Evolutionary conservation across 2,888 invertebrate species (phyloP), one percentile per base, ranked within the genome.

Genomic region (Machimus rusticus): DNA sequence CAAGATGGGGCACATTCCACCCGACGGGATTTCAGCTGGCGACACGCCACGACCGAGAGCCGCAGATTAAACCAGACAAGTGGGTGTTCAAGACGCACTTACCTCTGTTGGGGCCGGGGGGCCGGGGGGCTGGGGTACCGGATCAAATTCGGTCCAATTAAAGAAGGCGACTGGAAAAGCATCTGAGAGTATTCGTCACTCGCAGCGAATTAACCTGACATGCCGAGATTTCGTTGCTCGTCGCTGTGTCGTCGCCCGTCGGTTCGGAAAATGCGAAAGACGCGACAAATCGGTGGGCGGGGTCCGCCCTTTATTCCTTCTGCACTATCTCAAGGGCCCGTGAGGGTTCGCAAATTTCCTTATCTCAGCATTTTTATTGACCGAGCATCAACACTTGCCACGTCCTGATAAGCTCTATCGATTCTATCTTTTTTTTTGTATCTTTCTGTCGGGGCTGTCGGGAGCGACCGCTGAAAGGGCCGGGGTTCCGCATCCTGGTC

Each of bases 41-140:
- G 86, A 86, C 86, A 78, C 51, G 34, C 19, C n/a, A 86, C 34
- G 51, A n/a, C 34, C 78, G 66, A 78, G 57, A 86, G 78, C 34
- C 66, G 12, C 51, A 66, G 57, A 86, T 79, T 86, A 86, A 79
- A 86, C 77, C 79, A 86, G 86, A 86, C 86, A 86, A 86, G 86
- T 86, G 86, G 86, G 79, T 86, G 86, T 78, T 76, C 86, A 86
- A 34, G 46, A 86, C 77, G n/a, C 84, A 74, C 57, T 84, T 84
- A 57, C n/a, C 16, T n/a, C 74, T 19, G 12, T 14, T 34, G 34
- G 28, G 74, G 37, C 43, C 16, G 79, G 55, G 51, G 43, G 19
- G n/a, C n/a, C 12, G 37, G 78, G 51, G 51, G 31, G 28, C 12
- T 19, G 55, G 3, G 57, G n/a, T n/a, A n/a, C 9, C 23, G 28